These are phyloP conservation scores for Clarias macrocephalus DNA, from an alignment of 2,113 vertebrate species.

Conservation along the genomic window DNA sequence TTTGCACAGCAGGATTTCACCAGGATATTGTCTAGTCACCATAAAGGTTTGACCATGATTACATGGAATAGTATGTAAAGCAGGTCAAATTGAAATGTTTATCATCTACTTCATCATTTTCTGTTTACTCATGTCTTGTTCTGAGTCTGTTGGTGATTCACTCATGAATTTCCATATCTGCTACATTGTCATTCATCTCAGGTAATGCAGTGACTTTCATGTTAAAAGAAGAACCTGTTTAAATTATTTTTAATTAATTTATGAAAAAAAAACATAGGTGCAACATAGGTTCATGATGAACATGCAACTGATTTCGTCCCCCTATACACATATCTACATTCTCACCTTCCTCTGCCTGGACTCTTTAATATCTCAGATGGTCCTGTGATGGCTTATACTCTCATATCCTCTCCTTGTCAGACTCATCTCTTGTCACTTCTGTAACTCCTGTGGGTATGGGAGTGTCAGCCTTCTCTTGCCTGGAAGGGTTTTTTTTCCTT, in stretches of 20 bases:
- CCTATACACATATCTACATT: neutral
- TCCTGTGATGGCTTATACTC: constrained; percentile 33
- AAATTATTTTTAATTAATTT: neutral
- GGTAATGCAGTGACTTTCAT: neutral
- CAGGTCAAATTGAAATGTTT: neutral
- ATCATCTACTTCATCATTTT: neutral
- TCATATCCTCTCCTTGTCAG: constrained; percentile 48
- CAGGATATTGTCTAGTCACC: neutral
- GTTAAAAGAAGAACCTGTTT: neutral
- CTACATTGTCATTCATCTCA: neutral
- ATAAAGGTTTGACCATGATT: neutral
- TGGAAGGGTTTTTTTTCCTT: constrained; percentile 35
- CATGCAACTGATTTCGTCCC: neutral
- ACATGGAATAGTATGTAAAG: neutral
- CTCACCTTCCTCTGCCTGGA: neutral
- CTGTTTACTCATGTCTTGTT: neutral
- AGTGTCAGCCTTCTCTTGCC: constrained; percentile 52
- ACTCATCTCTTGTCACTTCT: constrained; percentile 40
- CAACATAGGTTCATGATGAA: neutral
- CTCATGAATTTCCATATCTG: neutral
- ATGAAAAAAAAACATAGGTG: too few relatives aligned
- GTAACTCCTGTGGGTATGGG: constrained; percentile 47
- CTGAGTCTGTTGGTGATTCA: neutral
- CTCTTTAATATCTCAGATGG: constrained; percentile 14
- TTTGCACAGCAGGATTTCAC: neutral